Conservation (phyloP, 2,113 vertebrate species). For the Danionella cerebrum region DNA sequence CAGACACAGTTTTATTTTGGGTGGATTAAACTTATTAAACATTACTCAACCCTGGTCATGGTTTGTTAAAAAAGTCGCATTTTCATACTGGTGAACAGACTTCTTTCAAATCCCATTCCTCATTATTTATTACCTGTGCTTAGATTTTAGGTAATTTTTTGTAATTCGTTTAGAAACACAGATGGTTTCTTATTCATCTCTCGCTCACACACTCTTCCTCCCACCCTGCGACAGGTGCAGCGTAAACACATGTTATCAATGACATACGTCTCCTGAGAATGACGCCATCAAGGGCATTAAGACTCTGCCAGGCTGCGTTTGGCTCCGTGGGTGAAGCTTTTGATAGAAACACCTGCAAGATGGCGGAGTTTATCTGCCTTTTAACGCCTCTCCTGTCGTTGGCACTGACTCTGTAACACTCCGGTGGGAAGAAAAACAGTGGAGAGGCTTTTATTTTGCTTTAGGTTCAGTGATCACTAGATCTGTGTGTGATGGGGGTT, state of each 20-base stretch:
- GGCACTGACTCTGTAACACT: neutral
- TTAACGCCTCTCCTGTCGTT: conserved; percentile 20
- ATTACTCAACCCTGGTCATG: too few relatives aligned
- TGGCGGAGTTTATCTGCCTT: conserved; percentile 22
- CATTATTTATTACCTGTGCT: too few relatives aligned
- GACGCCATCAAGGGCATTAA: conserved; percentile 16
- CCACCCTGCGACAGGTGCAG: conserved; percentile 4
- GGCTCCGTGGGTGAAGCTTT: conserved; percentile 12
- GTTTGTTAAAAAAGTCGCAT: too few relatives aligned
- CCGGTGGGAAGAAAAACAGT: neutral
- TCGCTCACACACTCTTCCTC: neutral
- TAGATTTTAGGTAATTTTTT: neutral
- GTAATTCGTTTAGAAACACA: neutral
- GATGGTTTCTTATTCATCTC: conserved; percentile 14
- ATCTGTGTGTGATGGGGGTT: neutral
- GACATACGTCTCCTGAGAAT: conserved; percentile 5
- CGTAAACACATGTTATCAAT: conserved; percentile 7
- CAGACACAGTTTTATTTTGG: too few relatives aligned
- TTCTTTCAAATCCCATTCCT: too few relatives aligned
- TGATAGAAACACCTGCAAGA: conserved; percentile 33
- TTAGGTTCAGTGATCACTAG: neutral
- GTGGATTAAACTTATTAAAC: too few relatives aligned
- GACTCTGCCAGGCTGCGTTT: conserved; percentile 25
- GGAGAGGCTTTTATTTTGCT: neutral
- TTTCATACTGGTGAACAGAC: too few relatives aligned